Evolutionary conservation across 2,888 invertebrate genomes (phyloP), one percentile per base, ranked within the genome.

Genomic region (Tetropium fuscum): DNA sequence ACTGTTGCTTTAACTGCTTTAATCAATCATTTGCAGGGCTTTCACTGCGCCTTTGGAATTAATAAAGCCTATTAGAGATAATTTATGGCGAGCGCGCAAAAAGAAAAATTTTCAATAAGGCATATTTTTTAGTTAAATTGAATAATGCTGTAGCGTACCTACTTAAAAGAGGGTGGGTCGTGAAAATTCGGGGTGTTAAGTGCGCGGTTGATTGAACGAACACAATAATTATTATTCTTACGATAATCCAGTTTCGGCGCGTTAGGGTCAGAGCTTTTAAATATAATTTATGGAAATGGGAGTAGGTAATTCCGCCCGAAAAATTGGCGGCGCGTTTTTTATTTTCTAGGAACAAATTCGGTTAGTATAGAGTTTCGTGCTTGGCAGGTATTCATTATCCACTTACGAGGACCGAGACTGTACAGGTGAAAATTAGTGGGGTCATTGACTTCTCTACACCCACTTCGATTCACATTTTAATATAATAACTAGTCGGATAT

Each of bases 1-100:
- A 13, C 32, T 32, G 19, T 36, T 32, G 11, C 20, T 27, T 34
- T 11, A 11, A 11, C 0, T 5, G 13, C 36, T 13, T 36, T 30
- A 38, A 51, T 51, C 51, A 51, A 51, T 51, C 51, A 27, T 38
- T 38, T 15, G 8, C 5, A 11, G 6, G 10, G 18, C 15, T 25
- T 20, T 15, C 16, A n/a, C 40, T 16, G 25, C 25, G 51, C 8
- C 51, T 51, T 40, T 40, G 30, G 40, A 51, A 40, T 51, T 51
- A 51, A 51, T 51, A 51, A 40, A 40, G 25, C 40, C 51, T 38
- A 51, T 51, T 51, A 51, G 25, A 38, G 38, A 27, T 40, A 51
- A 51, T 51, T 51, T 51, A 51, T 51, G 51, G 18, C 22, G 27
- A 27, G n/a, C 8, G 11, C n/a, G 40, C 15, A 40, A 20, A 27